A percentile compares a stretch with the other conserved stretches of the same genome.
Conservation (phyloP, 92 coral and sea anemone genomes). For the Actinostola sp. region DNA sequence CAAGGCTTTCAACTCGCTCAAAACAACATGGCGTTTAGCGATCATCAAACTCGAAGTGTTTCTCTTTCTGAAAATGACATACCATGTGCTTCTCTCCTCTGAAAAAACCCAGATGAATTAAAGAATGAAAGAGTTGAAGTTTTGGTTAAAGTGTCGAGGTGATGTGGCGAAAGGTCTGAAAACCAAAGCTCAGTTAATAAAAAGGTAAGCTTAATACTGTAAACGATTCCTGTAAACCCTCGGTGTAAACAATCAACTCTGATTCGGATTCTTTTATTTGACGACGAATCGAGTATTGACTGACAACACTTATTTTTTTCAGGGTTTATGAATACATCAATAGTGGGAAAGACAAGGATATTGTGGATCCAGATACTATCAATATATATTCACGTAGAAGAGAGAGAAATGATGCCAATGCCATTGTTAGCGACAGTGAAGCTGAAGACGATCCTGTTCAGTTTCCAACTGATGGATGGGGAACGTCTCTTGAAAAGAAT, state of each 20-base stretch:
- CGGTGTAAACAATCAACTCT: too few species aligned
- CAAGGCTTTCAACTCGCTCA: too few species aligned
- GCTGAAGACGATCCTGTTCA: slow-evolving; percentile 20
- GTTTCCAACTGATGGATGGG: slow-evolving; percentile 43
- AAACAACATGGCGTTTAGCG: too few species aligned
- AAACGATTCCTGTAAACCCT: too few species aligned
- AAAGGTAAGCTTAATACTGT: slow-evolving; percentile 32
- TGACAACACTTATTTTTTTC: not conserved
- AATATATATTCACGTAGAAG: not conserved
- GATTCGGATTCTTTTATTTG: too few species aligned
- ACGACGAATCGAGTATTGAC: not conserved
- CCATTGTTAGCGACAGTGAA: not conserved
- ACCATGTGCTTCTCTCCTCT: slow-evolving; percentile 51
- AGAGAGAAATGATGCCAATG: slow-evolving; percentile 1
- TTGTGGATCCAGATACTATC: slow-evolving; percentile 14
- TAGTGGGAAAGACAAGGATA: slow-evolving; percentile 1
- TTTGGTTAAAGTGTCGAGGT: slow-evolving; percentile 46
- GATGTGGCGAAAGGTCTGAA: slow-evolving; percentile 44
- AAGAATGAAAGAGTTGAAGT: slow-evolving; percentile 31
- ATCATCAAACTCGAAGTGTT: too few species aligned
- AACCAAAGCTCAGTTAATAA: slow-evolving; percentile 41
- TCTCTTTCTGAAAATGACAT: slow-evolving; percentile 32
- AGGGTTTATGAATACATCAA: slow-evolving; percentile 11
- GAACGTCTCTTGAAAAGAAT: slow-evolving; percentile 36
- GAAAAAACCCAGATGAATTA: slow-evolving; percentile 27